A percentile compares a stretch with the other conserved stretches of the same genome.
Conservation (phyloP, 2,113 vertebrate genomes). For the Passer montanus region DNA sequence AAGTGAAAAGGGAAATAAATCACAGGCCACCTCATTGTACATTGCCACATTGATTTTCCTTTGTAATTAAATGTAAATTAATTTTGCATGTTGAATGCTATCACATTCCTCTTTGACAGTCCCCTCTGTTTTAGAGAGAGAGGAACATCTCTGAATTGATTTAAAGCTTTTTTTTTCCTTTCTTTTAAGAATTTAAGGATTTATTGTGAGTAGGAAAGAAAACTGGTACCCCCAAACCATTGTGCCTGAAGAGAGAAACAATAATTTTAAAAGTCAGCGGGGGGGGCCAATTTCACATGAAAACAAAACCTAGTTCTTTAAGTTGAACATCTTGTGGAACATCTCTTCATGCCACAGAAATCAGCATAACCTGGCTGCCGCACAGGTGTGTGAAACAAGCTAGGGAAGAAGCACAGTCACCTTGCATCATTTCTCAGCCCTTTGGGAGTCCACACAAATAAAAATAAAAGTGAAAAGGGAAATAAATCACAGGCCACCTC, state of each 20-base stretch:
- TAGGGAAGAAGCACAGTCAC: neutral
- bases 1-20: neutral
- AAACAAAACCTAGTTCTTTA: neutral
- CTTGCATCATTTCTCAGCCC: fast-evolving
- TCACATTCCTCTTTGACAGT: neutral
- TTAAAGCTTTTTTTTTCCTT: neutral
- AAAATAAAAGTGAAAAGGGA: neutral
- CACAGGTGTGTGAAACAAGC: neutral
- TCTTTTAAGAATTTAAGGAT: neutral
- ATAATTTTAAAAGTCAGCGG: no score
- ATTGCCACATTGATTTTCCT: neutral
- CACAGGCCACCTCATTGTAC: neutral
- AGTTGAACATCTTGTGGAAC: neutral
- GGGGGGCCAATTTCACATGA: neutral
- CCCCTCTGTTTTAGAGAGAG: neutral
- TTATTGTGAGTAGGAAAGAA: no score
- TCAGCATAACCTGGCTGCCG: neutral
- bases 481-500: neutral
- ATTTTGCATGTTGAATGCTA: neutral
- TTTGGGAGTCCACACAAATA: neutral
- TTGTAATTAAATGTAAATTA: neutral
- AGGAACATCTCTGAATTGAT: neutral
- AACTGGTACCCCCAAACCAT: no score
- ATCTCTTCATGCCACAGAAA: neutral
- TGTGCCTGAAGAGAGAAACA: no score